A percentile compares a stretch with the other conserved stretches of the same genome.
phyloP scores from a whole-genome alignment of 2,888 invertebrate species.

The Podabrus alpinus region DNA sequence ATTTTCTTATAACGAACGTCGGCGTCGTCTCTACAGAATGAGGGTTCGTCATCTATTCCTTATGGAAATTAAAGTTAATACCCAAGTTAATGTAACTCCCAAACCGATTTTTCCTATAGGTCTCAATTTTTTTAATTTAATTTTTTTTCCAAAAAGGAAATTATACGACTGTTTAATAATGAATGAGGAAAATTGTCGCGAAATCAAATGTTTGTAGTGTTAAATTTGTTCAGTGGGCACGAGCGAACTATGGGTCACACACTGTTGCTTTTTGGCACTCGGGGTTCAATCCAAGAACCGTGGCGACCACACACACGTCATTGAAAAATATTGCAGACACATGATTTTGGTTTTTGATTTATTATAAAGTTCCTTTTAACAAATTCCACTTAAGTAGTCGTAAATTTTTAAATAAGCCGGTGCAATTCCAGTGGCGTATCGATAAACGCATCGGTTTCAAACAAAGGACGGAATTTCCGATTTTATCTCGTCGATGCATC shows the following conservation, averaged over 20 bases:
- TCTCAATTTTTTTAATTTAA: neutral
- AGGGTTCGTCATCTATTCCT: constrained; percentile 44
- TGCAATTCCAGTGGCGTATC: neutral
- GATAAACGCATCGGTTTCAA: neutral
- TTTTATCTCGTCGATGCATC: neutral
- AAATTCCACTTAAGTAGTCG: neutral
- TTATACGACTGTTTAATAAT: constrained; percentile 43
- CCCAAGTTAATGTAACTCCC: constrained; percentile 38
- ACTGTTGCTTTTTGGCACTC: constrained; percentile 50
- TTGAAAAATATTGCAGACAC: constrained; percentile 18
- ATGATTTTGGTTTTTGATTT: constrained; percentile 6
- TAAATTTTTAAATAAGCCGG: neutral
- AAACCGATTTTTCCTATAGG: constrained; percentile 17
- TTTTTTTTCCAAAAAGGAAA: neutral
- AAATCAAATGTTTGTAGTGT: constrained; percentile 49
- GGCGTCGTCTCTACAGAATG: constrained; percentile 27
- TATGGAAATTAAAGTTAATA: constrained; percentile 50
- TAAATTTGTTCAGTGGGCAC: constrained; percentile 51
- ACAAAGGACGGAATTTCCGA: neutral
- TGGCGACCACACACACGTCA: constrained; percentile 48
- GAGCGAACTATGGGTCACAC: constrained; percentile 49
- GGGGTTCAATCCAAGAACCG: constrained; percentile 48
- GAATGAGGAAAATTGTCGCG: constrained; percentile 47
- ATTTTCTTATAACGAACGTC: constrained; percentile 40
- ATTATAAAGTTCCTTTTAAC: constrained; percentile 5